Evolutionary conservation across 2,797 vertebrate genomes (phyloP).

Genomic region (Carcharodon carcharias): DNA sequence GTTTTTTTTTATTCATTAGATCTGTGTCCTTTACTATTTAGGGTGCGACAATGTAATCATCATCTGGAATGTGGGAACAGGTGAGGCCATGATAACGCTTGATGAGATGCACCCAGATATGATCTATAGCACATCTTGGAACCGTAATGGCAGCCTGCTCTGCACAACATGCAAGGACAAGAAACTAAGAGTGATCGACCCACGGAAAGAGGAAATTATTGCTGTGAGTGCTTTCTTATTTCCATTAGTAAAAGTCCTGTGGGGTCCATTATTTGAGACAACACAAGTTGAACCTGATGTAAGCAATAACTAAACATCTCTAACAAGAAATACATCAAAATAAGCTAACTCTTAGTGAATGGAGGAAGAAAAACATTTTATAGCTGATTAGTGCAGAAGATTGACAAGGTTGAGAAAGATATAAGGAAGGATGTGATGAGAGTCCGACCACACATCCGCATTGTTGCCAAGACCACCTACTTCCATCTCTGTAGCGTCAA

Average conservation of each 20-base stretch:
- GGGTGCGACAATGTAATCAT: constrained; percentile 86
- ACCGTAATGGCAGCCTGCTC: constrained; percentile 86
- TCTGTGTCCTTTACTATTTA: constrained; percentile 44
- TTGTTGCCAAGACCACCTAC: too few relatives aligned
- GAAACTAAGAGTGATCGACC: constrained; percentile 82
- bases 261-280: neutral
- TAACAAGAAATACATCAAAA: neutral
- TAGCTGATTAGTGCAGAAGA: neutral
- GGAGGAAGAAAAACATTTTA: neutral
- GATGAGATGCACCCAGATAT: constrained; percentile 91
- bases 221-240: constrained; percentile 62
- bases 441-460: too few relatives aligned
- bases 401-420: neutral
- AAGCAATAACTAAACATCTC: neutral
- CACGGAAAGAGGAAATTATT: constrained; percentile 76
- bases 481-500: too few relatives aligned
- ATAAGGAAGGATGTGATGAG: neutral
- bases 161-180: constrained; percentile 96
- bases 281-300: neutral
- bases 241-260: neutral
- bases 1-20: neutral
- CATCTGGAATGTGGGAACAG: constrained; percentile 93
- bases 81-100: constrained; percentile 78
- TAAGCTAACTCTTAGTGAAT: neutral
- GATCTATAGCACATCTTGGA: constrained; percentile 89